Base-by-base conservation (phyloP, 2,797 vertebrate species). In the Pangasius krempfi region DNA sequence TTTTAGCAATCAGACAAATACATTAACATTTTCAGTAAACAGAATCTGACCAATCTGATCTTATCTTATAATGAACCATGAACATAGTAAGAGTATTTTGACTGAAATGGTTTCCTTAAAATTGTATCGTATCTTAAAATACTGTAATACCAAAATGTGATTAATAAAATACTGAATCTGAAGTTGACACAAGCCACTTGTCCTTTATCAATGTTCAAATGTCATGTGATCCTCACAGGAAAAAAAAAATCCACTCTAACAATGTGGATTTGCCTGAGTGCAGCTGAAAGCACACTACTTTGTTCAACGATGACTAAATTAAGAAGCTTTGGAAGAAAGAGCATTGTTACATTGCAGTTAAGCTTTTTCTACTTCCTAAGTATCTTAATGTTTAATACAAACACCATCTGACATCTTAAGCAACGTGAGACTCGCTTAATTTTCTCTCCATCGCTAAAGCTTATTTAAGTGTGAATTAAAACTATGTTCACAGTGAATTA, bases 401-500 rank as follows among this genome's bases (percentile, higher is more conserved):
- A 40, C 10, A 56, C 16, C 18, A 58, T 16, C 22, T 83, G 37
- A 64, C 62, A 30, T 44, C 33, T 44, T 82, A 22, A 33, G 27
- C 25, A 4, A 33, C 10, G 14, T 37, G 5, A 27, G 79, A 37
- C 30, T 56, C 2, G 6, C 30, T 37, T 25, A 27, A 62, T 47
- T 64, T 64, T 62, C 56, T 62, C 12, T 40, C 13, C 6, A 44
- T 10, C 18, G 4, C n/a, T 50, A 68, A 84, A 68, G 47, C 44
- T 50, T 52, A 33, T 50, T 13, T 22, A 50, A 20, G 30, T 66
- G 14, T 6, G 47, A 83, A 83, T 50, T 16, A 58, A 81, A 56
- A 83, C 40, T 3, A 47, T 66, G 27, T 64, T 68, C 60, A 84
- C 82, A 84, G 62, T 84, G 62, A 84, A 52, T 50, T 84, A 68